Base-by-base conservation (phyloP, 2,888 invertebrate genomes). In the Agapetus fuscipes region DNA sequence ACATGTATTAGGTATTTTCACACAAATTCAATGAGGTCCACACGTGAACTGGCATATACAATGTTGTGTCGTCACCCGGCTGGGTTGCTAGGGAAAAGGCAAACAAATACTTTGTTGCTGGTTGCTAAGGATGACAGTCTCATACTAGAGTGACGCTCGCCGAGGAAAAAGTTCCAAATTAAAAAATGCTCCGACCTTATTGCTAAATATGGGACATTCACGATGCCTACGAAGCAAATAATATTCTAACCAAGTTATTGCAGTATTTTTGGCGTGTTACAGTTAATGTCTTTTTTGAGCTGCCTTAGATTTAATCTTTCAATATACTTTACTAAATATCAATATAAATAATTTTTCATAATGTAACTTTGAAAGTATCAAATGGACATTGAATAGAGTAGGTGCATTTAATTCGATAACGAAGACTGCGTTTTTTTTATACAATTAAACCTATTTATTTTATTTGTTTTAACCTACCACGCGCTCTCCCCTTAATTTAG, bases 401-500 rank as follows among this genome's bases (percentile, higher is more conserved):
- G 20, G 20, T 20, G 20, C 20, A 20, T 20, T 20, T n/a, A 25
- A 34, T 26, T 28, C 25, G 35, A 40, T 25, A 39, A 42, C 34
- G 34, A 34, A 36, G 43, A 36, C 43, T 39, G 43, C 40, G 37
- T 43, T 43, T 27, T 37, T n/a, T n/a, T n/a, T n/a, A n/a, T 32
- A 31, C 16, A 11, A 30, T 37, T 41, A 41, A 40, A 34, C 28
- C 30, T 41, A 45, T 25, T 34, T 28, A 30, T 46, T 42, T 36
- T 36, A 12, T 36, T 39, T 45, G 37, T 44, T 43, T 43, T 42
- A 24, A 29, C 34, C 29, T 31, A 31, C 37, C 43, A 46, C 43
- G 46, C 43, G 41, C 37, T 46, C 46, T 38, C 24, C 43, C 41
- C 38, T 39, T 34, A 37, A 33, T 39, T 36, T 34, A 26, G 17